Conservation (phyloP, 2,113 vertebrate genomes). For the Fregata magnificens region DNA sequence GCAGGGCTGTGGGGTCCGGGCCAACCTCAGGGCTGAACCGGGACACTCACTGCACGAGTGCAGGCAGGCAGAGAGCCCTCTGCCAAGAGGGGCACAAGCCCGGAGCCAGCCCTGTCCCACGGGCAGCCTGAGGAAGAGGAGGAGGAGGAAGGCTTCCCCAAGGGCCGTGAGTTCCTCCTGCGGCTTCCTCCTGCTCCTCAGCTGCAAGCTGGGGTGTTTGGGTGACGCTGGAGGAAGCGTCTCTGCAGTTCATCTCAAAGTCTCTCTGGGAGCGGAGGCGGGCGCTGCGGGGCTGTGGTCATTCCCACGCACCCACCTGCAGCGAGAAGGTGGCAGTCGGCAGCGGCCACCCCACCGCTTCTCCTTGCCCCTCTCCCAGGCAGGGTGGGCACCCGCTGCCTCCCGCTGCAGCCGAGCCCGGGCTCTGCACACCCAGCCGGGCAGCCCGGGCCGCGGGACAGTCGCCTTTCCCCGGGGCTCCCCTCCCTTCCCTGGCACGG, state of each 20-base stretch:
- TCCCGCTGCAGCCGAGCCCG: fast-evolving
- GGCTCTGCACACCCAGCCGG: neutral
- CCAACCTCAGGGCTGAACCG: neutral
- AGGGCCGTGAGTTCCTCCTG: neutral
- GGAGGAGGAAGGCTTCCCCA: fast-evolving
- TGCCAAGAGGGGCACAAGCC: neutral
- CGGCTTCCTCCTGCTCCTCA: neutral
- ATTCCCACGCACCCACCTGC: neutral
- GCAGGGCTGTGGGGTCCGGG: neutral
- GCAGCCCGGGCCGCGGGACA: neutral
- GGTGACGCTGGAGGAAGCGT: neutral
- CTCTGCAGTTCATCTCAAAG: neutral
- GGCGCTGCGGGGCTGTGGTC: neutral
- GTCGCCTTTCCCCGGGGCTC: neutral
- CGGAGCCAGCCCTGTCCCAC: neutral
- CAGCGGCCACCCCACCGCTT: neutral
- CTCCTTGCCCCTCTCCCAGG: neutral
- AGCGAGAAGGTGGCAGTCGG: neutral
- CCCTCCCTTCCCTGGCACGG: neutral
- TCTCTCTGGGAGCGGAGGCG: neutral
- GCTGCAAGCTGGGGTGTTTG: neutral
- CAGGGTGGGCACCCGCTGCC: neutral
- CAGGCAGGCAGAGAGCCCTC: neutral
- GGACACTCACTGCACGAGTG: fast-evolving
- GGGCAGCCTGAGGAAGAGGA: neutral